Conservation (phyloP, 2,113 vertebrate genomes). For the Herpailurus yagouaroundi region DNA sequence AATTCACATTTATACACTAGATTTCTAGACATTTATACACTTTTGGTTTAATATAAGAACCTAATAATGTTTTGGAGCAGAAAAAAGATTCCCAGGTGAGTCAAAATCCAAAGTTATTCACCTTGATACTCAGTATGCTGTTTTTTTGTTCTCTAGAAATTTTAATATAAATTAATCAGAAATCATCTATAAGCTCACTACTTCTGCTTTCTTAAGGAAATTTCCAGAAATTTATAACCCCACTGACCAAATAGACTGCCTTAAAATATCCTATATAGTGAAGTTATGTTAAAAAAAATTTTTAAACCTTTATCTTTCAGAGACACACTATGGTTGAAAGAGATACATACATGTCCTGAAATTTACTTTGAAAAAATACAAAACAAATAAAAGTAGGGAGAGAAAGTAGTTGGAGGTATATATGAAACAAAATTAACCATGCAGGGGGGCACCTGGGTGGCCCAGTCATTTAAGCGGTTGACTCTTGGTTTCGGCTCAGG, state of each 20-base stretch:
- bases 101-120: constrained; percentile 4
- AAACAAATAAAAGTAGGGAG: not conserved
- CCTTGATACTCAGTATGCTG: not conserved
- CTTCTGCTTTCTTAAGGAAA: not conserved
- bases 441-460: too few species aligned
- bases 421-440: not conserved
- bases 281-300: not conserved
- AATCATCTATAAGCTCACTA: not conserved
- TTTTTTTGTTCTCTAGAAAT: not conserved
- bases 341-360: not conserved
- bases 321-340: not conserved
- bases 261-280: not conserved
- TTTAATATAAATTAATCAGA: constrained; percentile 2
- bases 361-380: constrained; percentile 39
- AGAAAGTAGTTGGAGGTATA: not conserved
- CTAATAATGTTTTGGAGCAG: not conserved
- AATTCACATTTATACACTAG: not conserved
- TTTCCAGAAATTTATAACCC: not conserved
- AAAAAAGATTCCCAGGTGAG: not conserved
- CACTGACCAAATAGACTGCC: not conserved
- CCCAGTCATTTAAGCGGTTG: too few species aligned
- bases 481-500: too few species aligned
- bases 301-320: not conserved
- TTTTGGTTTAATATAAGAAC: not conserved
- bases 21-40: not conserved